phyloP scores from a whole-genome alignment of 2,888 invertebrate species.

The Dryomyza anilis region DNA sequence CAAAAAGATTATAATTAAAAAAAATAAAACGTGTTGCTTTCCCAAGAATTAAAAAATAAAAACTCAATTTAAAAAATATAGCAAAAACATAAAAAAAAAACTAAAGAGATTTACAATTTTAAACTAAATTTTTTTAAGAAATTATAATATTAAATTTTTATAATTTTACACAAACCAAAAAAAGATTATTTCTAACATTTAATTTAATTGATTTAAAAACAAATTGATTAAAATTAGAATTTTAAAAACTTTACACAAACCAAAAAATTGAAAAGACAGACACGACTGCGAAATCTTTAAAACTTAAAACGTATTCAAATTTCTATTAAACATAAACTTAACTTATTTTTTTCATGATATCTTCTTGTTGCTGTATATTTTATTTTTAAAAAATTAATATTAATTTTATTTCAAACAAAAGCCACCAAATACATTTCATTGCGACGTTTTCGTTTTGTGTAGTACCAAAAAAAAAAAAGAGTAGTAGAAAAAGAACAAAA shows the following conservation, averaged over 20 bases:
- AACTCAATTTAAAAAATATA: constrained; percentile 19
- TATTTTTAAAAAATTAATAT: not conserved
- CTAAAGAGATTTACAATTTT: constrained; percentile 9
- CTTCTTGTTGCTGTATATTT: not conserved
- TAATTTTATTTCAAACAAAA: not conserved
- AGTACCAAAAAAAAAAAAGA: not conserved
- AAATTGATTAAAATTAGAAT: not conserved
- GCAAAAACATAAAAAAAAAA: constrained; percentile 24
- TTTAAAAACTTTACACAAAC: not conserved
- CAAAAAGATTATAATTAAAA: constrained; percentile 51
- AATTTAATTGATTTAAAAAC: no score
- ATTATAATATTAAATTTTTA: not conserved
- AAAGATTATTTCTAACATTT: no score
- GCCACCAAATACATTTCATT: constrained; percentile 7
- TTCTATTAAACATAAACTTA: not conserved
- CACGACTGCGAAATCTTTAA: constrained; percentile 5
- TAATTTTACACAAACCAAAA: constrained; percentile 21
- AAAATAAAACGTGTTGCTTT: constrained; percentile 58
- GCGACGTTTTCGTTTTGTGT: not conserved
- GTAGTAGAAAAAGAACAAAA: constrained; percentile 5
- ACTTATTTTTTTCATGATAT: not conserved
- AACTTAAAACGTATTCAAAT: not conserved
- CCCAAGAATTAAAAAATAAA: constrained; percentile 46
- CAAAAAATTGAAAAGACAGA: not conserved
- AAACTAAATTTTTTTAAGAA: no score